Evolutionary conservation across 1,140 invertebrate species (phyloP).

Genomic region (Drosophila sproati): DNA sequence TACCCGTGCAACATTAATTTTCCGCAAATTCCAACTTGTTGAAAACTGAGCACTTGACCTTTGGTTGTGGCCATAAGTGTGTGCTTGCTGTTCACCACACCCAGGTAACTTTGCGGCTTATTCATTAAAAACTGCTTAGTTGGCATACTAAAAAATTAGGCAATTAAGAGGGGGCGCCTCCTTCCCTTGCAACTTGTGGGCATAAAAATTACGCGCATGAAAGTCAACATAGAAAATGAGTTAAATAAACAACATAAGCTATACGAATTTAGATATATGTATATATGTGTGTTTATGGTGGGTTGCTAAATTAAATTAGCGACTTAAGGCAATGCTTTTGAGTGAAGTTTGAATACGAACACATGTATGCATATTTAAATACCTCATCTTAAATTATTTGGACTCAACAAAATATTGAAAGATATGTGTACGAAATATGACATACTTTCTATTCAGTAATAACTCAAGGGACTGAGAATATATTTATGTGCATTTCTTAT

Average conservation of each 20-base stretch:
- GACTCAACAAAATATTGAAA: neutral
- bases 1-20: conserved; percentile 33
- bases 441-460: neutral
- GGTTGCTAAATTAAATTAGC: conserved; percentile 56
- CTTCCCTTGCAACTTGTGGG: conserved; percentile 62
- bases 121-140: conserved; percentile 80
- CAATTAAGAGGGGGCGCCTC: neutral
- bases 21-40: conserved; percentile 17
- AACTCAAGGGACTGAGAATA: neutral
- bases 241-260: conserved; percentile 71
- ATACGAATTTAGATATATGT: conserved; percentile 28
- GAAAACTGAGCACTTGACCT: conserved; percentile 42
- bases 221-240: conserved; percentile 79
- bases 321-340: conserved; percentile 43
- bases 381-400: neutral
- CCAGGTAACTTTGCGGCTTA: conserved; percentile 65
- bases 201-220: conserved; percentile 81
- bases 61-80: conserved; percentile 16
- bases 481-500: neutral
- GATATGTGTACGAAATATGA: neutral
- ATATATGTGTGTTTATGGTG: neutral
- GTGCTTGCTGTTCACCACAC: conserved; percentile 25
- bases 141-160: conserved; percentile 50
- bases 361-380: neutral
- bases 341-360: neutral